Conservation (phyloP, 2,888 invertebrate species). For the Gibbula magus region DNA sequence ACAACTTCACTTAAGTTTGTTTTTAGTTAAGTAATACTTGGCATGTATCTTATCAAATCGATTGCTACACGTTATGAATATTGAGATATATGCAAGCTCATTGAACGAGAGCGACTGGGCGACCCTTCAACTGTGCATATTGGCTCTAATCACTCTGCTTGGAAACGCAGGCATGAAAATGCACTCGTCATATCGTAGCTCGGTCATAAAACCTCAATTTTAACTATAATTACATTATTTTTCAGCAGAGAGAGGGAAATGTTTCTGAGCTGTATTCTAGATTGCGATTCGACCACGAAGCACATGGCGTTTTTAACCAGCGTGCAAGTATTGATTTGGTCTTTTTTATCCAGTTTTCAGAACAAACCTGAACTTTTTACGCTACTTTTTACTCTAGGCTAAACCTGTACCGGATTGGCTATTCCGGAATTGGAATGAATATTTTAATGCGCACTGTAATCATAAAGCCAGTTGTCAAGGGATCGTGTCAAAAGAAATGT, state of each 20-base stretch:
- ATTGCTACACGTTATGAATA: no score
- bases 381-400: background rate
- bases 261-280: background rate
- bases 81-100: no score
- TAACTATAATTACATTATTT: constrained; percentile 13
- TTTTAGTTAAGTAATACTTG: no score
- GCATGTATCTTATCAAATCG: no score
- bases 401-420: background rate
- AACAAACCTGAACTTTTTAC: constrained; percentile 10
- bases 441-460: background rate
- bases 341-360: constrained; percentile 1
- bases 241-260: background rate
- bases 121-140: background rate
- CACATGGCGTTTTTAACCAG: constrained; percentile 13
- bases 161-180: constrained; percentile 1
- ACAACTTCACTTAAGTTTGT: no score
- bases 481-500: background rate
- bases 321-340: background rate
- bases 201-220: constrained; percentile 6
- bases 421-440: background rate
- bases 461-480: background rate
- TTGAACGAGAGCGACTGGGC: no score
- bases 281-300: constrained; percentile 7
- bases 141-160: background rate
- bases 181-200: background rate